Base-by-base conservation (phyloP, 2,888 invertebrate genomes). In the Orchesella flavescens region DNA sequence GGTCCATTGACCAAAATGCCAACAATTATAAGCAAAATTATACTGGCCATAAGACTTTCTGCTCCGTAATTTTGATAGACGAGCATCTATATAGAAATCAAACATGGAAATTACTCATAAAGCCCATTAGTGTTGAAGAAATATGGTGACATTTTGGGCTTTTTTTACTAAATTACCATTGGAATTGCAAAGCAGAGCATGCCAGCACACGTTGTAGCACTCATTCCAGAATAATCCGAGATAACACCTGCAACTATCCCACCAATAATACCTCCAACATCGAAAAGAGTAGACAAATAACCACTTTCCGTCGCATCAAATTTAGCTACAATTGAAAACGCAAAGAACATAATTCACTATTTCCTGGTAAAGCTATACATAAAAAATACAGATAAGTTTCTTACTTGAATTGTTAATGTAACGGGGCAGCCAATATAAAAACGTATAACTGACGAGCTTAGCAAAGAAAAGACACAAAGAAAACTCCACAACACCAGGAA, bases 371-470 rank as follows among this genome's bases (percentile, higher is more conserved):
- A n/a, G n/a, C n/a, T n/a, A n/a, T n/a, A n/a, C n/a, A n/a, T n/a
- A 44, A 44, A 12, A 44, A 44, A 44, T 7, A 44, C 44, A 44
- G 44, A 9, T 49, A 7, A 49, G 13, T 44, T n/a, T 93, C 95
- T 94, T 90, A 97, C 97, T 94, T 63, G 95, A 94, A 66, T 93
- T 92, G 85, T 94, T 93, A 83, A 99, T 96, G 89, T 97, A 98
- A 4, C 94, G 90, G 23, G 98, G 98, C 89, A 99, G 92, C 98
- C 98, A 99, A 90, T 96, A 98, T 69, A 98, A 93, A 91, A 98
- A 98, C 83, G 98, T 98, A 90, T 99, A 98, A 90, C 96, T 96
- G 89, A 98, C 98, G 55, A 98, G 93, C 91, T 99, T 99, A 15
- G 97, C 96, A 91, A 98, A 98, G 91, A 98, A 98, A 57, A 98